Conservation (phyloP, 2,113 vertebrate genomes). For the Danio rerio region DNA sequence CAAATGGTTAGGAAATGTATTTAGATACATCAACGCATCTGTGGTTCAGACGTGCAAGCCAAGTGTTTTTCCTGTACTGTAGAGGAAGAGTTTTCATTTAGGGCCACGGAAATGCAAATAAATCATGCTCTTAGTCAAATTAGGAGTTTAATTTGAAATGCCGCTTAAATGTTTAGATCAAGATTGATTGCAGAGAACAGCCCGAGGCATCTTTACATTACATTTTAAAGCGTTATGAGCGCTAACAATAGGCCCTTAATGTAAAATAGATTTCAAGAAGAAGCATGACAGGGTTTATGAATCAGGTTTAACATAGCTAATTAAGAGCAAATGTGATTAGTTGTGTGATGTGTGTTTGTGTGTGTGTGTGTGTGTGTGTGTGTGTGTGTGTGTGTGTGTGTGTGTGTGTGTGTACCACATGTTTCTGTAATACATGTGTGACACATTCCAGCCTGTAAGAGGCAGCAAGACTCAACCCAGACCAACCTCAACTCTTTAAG, state of each 20-base stretch:
- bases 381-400: background rate
- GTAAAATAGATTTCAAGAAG: conserved; percentile 1
- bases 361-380: conserved; percentile 19
- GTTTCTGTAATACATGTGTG: conserved; percentile 33
- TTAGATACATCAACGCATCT: conserved; percentile 73
- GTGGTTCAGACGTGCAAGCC: conserved; percentile 61
- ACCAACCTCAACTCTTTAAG: background rate
- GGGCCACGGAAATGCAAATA: conserved; percentile 69
- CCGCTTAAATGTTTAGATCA: conserved; percentile 33
- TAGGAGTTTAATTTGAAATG: conserved; percentile 52
- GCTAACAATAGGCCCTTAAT: background rate
- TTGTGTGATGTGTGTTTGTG: too few species aligned
- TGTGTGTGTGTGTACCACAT: conserved; percentile 23
- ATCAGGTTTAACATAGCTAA: background rate
- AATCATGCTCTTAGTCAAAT: conserved; percentile 72
- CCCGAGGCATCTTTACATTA: conserved; percentile 20
- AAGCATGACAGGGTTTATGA: conserved; percentile 27
- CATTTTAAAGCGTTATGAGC: conserved; percentile 13
- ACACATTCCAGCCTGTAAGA: conserved; percentile 75
- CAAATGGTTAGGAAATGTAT: conserved; percentile 27
- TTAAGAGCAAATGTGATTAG: conserved; percentile 9
- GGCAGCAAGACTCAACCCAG: conserved; percentile 69
- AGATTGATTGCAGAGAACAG: conserved; percentile 28
- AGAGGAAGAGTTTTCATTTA: conserved; percentile 64
- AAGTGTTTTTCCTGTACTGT: conserved; percentile 42